Evolutionary conservation across 2,888 invertebrate species (phyloP).

Genomic region (Temnothorax rugatulus): DNA sequence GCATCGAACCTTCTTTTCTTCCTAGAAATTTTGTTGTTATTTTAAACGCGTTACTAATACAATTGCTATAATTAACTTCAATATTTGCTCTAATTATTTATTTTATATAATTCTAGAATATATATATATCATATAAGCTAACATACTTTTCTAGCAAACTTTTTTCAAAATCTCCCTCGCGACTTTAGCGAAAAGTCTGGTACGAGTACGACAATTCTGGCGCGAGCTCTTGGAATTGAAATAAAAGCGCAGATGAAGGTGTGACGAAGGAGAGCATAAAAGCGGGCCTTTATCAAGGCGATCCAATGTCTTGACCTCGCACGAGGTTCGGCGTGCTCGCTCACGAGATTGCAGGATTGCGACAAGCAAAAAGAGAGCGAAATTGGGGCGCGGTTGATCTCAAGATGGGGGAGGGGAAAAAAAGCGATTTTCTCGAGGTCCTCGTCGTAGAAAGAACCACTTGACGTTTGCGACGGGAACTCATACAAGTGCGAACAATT

Average conservation of each 20-base stretch:
- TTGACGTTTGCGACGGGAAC: background rate
- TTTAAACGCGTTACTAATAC: background rate
- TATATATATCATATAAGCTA: background rate
- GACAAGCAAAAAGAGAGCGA: background rate
- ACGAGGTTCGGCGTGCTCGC: background rate
- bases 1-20: background rate
- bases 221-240: background rate
- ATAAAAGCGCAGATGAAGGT: background rate
- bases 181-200: background rate
- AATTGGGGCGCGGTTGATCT: conserved; percentile 34
- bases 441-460: conserved; percentile 8
- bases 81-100: conserved; percentile 4
- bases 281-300: background rate
- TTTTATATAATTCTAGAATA: background rate
- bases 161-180: background rate
- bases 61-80: background rate
- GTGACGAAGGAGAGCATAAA: background rate
- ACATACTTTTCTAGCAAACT: background rate
- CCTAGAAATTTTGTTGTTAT: background rate
- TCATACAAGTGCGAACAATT: background rate
- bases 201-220: background rate
- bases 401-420: background rate
- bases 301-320: conserved; percentile 22
- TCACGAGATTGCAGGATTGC: conserved; percentile 8
- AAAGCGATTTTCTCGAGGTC: conserved; percentile 29